These are phyloP conservation scores for Urechis unicinctus DNA, from an alignment of 2,888 invertebrate species.

Conservation along the genomic window DNA sequence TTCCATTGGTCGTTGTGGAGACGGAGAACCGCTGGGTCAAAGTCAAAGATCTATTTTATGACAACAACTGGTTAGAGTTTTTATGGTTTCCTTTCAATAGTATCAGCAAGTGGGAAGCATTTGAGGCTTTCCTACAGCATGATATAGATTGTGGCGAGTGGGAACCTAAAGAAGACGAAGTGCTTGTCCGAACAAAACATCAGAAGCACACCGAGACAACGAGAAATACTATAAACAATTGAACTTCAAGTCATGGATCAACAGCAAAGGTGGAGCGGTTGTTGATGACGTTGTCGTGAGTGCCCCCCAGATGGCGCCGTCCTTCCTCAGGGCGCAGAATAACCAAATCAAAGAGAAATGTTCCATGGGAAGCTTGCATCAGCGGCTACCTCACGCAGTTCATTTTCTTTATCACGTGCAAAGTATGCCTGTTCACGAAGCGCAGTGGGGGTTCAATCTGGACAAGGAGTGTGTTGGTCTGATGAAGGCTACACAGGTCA, in stretches of 20 bases:
- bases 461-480: neutral
- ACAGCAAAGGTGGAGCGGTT: neutral
- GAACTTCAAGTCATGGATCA: neutral
- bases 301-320: neutral
- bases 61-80: too few relatives aligned
- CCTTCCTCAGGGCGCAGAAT: neutral
- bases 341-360: too few relatives aligned
- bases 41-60: too few relatives aligned
- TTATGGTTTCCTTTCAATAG: too few relatives aligned
- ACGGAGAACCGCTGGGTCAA: too few relatives aligned
- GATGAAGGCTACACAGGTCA: neutral
- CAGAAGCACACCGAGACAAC: too few relatives aligned
- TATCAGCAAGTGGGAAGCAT: too few relatives aligned
- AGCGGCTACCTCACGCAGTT: neutral
- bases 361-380: neutral
- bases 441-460: constrained; percentile 1
- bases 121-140: too few relatives aligned
- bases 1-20: too few relatives aligned
- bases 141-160: too few relatives aligned
- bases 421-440: constrained; percentile 1
- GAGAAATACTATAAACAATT: too few relatives aligned
- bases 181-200: constrained; percentile 1
- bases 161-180: constrained; percentile 3
- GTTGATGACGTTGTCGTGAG: neutral
- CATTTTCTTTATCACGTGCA: neutral